Conservation (phyloP, 2,113 vertebrate species). For the Euleptes europaea region DNA sequence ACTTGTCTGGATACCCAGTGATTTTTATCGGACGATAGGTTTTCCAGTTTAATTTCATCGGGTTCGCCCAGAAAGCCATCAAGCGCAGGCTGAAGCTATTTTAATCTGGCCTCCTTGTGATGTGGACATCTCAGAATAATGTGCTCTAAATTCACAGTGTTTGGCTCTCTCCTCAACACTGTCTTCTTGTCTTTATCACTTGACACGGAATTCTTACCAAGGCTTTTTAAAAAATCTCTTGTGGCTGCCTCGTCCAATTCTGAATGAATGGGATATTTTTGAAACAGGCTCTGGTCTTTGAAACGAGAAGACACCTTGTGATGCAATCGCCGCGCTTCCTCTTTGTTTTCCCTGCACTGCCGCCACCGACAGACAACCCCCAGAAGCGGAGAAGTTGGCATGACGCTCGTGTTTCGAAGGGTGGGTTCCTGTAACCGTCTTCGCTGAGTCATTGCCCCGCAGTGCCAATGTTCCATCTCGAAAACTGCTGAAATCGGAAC, state of each 20-base stretch:
- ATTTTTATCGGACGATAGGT: no score
- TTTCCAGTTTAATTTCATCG: no score
- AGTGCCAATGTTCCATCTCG: background rate
- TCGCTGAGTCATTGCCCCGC: background rate
- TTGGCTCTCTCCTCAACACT: no score
- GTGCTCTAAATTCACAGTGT: no score
- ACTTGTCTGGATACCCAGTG: no score
- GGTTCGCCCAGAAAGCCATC: no score
- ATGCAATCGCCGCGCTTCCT: slow-evolving; percentile 38
- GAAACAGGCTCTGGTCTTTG: slow-evolving; percentile 49
- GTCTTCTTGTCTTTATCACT: no score
- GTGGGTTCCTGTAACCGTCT: background rate
- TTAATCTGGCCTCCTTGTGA: no score
- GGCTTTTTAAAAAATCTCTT: background rate
- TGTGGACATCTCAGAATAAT: no score
- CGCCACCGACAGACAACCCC: background rate
- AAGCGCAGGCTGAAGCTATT: no score
- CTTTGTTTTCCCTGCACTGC: slow-evolving; percentile 41
- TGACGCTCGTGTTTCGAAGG: accelerated
- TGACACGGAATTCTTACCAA: no score
- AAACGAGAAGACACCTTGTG: slow-evolving; percentile 49
- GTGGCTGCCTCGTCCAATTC: background rate
- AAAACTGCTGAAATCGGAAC: background rate
- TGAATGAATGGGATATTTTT: slow-evolving; percentile 55
- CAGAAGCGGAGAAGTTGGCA: background rate